Percentiles rank a stretch among this genome's conserved stretches.
These are phyloP conservation scores for Brachynemurus nebulosus DNA, from an alignment of 2,888 invertebrate genomes.

Conservation along the genomic window DNA sequence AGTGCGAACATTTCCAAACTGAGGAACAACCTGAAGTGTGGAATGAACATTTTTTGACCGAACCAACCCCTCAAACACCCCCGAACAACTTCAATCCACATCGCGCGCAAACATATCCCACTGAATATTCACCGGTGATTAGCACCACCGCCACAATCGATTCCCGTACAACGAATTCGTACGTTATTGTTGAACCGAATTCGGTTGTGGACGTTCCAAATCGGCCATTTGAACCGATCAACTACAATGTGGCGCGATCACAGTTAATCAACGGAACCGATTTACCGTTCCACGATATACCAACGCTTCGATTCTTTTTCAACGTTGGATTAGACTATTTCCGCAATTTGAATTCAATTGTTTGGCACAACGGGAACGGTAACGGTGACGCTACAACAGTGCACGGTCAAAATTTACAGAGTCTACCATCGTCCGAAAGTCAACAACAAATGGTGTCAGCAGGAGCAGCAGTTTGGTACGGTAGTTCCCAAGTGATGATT, in stretches of 20 bases:
- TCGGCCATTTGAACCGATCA: neutral
- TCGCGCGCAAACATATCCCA: neutral
- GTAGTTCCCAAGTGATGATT: neutral
- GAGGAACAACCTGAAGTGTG: no score
- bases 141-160: neutral
- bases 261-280: neutral
- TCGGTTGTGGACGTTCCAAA: neutral
- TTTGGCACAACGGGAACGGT: neutral
- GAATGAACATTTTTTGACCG: neutral
- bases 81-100: no score
- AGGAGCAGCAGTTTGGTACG: neutral
- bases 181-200: neutral
- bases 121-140: neutral
- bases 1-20: no score
- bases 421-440: neutral
- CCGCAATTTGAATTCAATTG: neutral
- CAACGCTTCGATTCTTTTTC: constrained; percentile 6
- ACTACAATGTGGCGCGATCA: neutral
- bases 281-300: constrained; percentile 6
- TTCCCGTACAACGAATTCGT: neutral
- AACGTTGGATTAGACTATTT: constrained; percentile 6
- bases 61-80: neutral
- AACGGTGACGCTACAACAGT: neutral
- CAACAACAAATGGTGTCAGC: neutral
- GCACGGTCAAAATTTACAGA: no score